A percentile compares a stretch with the other conserved stretches of the same genome.
phyloP scores from a whole-genome alignment of 1,140 invertebrate species.

The Gyrodactylus bullatarudis region DNA sequence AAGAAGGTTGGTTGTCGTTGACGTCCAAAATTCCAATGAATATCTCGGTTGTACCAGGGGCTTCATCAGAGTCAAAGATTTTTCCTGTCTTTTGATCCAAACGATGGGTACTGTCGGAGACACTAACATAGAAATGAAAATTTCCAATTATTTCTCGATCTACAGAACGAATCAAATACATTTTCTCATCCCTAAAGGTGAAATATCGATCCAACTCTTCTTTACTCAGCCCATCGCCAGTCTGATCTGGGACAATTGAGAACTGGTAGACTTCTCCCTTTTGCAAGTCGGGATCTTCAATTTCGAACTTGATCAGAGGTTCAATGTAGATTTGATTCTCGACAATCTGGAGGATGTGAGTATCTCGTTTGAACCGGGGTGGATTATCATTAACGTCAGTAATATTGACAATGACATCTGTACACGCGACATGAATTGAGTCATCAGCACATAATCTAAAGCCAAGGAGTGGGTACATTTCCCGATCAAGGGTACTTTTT shows the following conservation, averaged over 20 bases:
- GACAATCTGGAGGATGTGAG: background rate
- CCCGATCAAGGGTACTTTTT: background rate
- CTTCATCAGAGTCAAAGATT: background rate
- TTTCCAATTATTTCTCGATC: background rate
- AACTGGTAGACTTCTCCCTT: background rate
- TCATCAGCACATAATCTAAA: background rate
- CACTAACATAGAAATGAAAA: background rate
- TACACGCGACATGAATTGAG: constrained; percentile 2
- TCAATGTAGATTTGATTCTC: background rate
- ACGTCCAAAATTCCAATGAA: background rate
- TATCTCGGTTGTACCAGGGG: background rate
- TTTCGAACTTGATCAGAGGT: background rate
- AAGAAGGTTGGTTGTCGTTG: background rate
- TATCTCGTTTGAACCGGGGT: background rate
- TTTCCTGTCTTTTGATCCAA: background rate
- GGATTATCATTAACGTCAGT: constrained; percentile 1
- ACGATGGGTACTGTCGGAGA: background rate
- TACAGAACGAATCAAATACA: background rate
- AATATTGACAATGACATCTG: background rate
- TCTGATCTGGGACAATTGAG: background rate
- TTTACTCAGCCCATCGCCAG: background rate
- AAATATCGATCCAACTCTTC: background rate
- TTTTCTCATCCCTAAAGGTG: background rate
- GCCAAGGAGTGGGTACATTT: background rate
- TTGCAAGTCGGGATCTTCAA: background rate